Evolutionary conservation across 2,113 vertebrate genomes (phyloP).

Genomic region (Smithornis capensis): DNA sequence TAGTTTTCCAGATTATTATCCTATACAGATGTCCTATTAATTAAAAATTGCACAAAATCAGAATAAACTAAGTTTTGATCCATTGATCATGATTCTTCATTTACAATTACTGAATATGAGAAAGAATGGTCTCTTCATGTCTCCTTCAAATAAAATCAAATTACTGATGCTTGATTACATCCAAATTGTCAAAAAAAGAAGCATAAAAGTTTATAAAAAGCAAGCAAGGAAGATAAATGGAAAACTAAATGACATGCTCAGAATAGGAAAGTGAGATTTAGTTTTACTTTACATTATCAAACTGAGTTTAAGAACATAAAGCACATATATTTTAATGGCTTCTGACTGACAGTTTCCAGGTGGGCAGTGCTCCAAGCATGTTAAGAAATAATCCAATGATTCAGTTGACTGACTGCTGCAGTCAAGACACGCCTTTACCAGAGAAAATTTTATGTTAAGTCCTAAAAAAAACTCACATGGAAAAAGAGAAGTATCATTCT

Average conservation of each 20-base stretch:
- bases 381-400: background rate
- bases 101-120: background rate
- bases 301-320: background rate
- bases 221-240: background rate
- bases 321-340: background rate
- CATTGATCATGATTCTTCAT: accelerated
- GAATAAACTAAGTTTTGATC: background rate
- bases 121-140: background rate
- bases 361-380: background rate
- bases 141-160: background rate
- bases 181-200: background rate
- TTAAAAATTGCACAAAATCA: background rate
- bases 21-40: background rate
- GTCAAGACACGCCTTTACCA: background rate
- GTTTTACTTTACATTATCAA: background rate
- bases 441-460: background rate
- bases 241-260: background rate
- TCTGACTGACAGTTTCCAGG: background rate
- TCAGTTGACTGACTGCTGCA: background rate
- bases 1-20: background rate
- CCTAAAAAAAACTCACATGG: background rate
- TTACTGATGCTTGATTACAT: background rate
- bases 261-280: background rate
- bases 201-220: background rate
- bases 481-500: background rate